These are phyloP conservation scores for Saccopteryx leptura DNA, from an alignment of 2,113 vertebrate species.

Conservation along the genomic window DNA sequence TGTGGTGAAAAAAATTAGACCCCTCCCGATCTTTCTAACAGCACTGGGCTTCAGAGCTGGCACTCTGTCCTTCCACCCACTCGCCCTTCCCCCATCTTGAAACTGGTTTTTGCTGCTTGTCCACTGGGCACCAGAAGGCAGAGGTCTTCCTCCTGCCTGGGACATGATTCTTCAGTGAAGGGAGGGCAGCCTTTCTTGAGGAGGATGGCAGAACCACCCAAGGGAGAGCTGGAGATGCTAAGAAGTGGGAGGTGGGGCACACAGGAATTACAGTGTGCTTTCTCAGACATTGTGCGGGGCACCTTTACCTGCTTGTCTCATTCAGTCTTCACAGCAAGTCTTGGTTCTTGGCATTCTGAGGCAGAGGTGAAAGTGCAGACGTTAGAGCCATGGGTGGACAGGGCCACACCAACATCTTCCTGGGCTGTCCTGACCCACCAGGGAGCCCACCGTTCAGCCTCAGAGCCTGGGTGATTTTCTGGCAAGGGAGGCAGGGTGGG, in stretches of 20 bases:
- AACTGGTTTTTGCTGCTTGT: background rate
- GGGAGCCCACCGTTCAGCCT: background rate
- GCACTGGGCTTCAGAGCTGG: background rate
- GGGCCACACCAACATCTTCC: background rate
- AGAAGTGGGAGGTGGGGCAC: background rate
- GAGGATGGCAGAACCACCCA: background rate
- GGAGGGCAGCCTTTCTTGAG: background rate
- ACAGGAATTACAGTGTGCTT: background rate
- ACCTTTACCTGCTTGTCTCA: background rate
- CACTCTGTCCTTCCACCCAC: background rate
- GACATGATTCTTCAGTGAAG: background rate
- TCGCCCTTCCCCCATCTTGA: background rate
- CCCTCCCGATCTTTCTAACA: background rate
- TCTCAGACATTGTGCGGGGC: background rate
- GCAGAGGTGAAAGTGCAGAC: background rate
- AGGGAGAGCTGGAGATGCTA: background rate
- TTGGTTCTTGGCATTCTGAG: background rate
- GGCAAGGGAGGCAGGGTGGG: background rate
- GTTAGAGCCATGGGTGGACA: background rate
- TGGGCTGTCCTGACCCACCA: background rate
- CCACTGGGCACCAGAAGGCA: background rate
- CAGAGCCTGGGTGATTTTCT: background rate
- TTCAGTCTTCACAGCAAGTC: background rate
- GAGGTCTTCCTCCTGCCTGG: background rate
- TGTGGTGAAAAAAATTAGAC: background rate